Conservation (phyloP, 1,140 invertebrate genomes). For the Cardiocondyla obscurior region DNA sequence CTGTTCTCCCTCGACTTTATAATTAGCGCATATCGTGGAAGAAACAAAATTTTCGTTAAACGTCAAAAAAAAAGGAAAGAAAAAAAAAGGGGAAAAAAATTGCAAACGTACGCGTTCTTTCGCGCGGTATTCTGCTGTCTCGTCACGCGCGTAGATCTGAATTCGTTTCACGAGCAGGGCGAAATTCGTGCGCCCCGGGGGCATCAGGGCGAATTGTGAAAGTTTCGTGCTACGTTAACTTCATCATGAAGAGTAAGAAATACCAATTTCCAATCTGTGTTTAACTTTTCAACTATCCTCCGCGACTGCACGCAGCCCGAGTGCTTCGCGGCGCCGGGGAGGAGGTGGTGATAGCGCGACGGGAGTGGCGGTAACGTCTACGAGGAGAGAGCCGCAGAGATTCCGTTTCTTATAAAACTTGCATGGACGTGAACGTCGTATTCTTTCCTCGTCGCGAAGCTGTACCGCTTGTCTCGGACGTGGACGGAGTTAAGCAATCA, state of each 20-base stretch:
- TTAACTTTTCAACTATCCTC: conserved; percentile 73
- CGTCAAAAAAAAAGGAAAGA: not conserved
- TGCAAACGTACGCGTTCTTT: not conserved
- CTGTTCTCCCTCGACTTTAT: conserved; percentile 61
- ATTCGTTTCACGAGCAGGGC: conserved; percentile 30
- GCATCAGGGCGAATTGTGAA: conserved; percentile 63
- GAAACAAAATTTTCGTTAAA: not conserved
- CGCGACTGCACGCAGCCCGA: conserved; percentile 21
- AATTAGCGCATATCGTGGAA: not conserved
- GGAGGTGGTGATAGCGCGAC: conserved; percentile 32
- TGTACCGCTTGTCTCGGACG: conserved; percentile 22
- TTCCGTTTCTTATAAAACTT: conserved; percentile 62
- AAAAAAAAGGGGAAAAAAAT: too few species aligned
- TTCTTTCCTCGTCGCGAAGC: conserved; percentile 6
- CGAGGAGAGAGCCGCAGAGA: conserved; percentile 42
- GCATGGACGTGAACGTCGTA: conserved; percentile 35
- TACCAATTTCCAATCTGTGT: conserved; percentile 74
- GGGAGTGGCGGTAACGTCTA: conserved; percentile 1
- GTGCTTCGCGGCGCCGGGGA: conserved; percentile 1
- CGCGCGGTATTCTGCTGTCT: not conserved
- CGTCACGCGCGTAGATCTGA: not conserved
- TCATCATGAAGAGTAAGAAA: conserved; percentile 63
- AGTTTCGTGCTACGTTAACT: conserved; percentile 65
- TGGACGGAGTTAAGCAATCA: conserved; percentile 68
- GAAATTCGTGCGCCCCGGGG: conserved; percentile 56